Conservation (phyloP, 35 echinoderm and acorn worm genomes). For the Holothuria glaberrima region DNA sequence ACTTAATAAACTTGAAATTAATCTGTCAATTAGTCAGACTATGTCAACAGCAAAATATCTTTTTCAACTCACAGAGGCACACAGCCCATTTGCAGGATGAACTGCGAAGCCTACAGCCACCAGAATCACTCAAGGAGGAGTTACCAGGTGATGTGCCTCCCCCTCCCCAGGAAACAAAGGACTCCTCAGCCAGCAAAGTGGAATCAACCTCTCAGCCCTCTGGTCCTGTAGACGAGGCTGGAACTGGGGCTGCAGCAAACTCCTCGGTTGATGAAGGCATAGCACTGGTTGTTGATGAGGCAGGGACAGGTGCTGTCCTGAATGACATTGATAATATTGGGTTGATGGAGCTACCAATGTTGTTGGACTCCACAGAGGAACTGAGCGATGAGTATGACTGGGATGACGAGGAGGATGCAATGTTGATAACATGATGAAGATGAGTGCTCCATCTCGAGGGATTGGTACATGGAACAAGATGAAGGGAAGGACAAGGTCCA, state of each 20-base stretch:
- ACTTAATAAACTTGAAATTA: too few species aligned
- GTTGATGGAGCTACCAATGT: slow-evolving; percentile 48
- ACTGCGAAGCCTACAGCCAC: slow-evolving; percentile 82
- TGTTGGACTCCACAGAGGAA: slow-evolving; percentile 18
- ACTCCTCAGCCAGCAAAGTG: background rate
- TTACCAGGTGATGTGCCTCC: background rate
- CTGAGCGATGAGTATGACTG: slow-evolving; percentile 55
- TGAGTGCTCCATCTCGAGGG: background rate
- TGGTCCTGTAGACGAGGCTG: slow-evolving; percentile 19
- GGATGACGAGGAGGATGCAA: slow-evolving; percentile 51
- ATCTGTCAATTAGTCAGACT: too few species aligned
- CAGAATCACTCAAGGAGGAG: slow-evolving; percentile 51
- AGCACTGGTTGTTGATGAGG: slow-evolving; percentile 2
- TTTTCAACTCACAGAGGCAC: slow-evolving; percentile 79
- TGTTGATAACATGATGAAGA: slow-evolving; percentile 30
- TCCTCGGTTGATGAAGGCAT: background rate
- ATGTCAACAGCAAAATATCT: too few species aligned
- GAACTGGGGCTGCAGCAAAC: slow-evolving; percentile 2
- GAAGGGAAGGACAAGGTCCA: too few species aligned
- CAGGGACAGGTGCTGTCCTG: background rate
- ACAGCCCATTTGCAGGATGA: slow-evolving; percentile 93
- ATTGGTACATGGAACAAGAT: background rate
- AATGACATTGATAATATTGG: slow-evolving; percentile 49
- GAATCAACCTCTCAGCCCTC: background rate
- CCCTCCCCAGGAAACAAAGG: background rate